phyloP scores from a whole-genome alignment of 2,888 invertebrate genomes.

The Glyphotaelius pellucidus region DNA sequence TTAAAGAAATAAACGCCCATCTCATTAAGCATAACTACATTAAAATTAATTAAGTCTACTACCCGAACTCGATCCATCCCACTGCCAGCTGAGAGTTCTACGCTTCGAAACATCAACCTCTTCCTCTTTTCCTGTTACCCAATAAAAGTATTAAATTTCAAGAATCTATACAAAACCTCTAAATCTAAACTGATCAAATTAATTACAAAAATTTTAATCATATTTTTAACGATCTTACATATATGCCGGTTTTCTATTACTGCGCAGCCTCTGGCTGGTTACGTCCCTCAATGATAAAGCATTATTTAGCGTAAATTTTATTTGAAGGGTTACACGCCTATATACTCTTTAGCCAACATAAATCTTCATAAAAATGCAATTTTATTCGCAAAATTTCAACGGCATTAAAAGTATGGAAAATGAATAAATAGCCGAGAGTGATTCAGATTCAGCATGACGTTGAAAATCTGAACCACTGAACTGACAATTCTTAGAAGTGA shows the following conservation, averaged over 20 bases:
- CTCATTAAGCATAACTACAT: too few relatives aligned
- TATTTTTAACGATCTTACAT: background rate
- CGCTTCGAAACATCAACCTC: too few relatives aligned
- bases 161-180: too few relatives aligned
- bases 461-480: background rate
- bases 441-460: background rate
- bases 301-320: slow-evolving; percentile 30
- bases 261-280: background rate
- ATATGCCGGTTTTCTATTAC: background rate
- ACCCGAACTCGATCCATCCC: too few relatives aligned
- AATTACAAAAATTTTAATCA: too few relatives aligned
- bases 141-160: too few relatives aligned
- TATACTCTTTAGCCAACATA: slow-evolving; percentile 23
- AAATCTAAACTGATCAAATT: too few relatives aligned
- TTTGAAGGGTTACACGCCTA: slow-evolving; percentile 38
- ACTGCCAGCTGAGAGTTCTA: too few relatives aligned
- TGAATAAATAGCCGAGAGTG: background rate
- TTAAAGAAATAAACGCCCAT: too few relatives aligned
- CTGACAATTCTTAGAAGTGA: too few relatives aligned
- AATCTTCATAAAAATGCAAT: slow-evolving; percentile 37
- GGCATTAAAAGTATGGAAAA: background rate
- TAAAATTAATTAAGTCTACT: too few relatives aligned
- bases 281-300: background rate
- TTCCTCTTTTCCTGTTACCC: too few relatives aligned
- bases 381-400: slow-evolving; percentile 18